Conservation (phyloP, 2,113 vertebrate genomes). For the Typhlomys cinereus region DNA sequence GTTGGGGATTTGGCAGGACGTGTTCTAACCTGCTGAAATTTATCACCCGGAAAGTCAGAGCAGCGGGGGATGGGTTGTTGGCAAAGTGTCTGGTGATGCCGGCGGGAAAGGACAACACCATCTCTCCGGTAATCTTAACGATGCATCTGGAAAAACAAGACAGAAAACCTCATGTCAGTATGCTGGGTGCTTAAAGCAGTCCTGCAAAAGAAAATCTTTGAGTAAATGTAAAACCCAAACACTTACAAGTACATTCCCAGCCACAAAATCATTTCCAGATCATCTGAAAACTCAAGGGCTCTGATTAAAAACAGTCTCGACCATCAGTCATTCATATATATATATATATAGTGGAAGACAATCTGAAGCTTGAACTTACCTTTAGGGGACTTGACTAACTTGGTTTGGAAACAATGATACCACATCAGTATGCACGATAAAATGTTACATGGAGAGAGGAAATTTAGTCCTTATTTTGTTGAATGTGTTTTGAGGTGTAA, state of each 20-base stretch:
- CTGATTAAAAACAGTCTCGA: not conserved
- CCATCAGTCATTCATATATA: too few relatives aligned
- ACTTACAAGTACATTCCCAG: not conserved
- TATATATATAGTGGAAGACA: not conserved
- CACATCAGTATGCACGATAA: too few relatives aligned
- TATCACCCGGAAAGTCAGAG: constrained; percentile 95
- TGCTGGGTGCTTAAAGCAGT: not conserved
- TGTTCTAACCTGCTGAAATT: constrained; percentile 96
- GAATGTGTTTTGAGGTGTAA: not conserved
- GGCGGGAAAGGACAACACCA: constrained; percentile 97
- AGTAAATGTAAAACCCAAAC: not conserved
- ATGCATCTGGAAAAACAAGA: constrained; percentile 89
- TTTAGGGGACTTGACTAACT: not conserved
- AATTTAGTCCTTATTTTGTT: not conserved
- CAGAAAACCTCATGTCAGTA: constrained; percentile 51
- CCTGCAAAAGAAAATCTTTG: not conserved
- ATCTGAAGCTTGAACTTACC: not conserved
- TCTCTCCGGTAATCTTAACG: constrained; percentile 97
- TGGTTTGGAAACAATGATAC: not conserved
- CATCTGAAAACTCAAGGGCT: not conserved
- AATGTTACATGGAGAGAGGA: not conserved
- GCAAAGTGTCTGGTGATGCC: constrained; percentile 98
- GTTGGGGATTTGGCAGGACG: constrained; percentile 97
- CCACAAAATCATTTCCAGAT: not conserved
- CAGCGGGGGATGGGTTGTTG: constrained; percentile 92